Conservation (phyloP, 2,113 vertebrate species). For the Forbesichthys papilliferus region DNA sequence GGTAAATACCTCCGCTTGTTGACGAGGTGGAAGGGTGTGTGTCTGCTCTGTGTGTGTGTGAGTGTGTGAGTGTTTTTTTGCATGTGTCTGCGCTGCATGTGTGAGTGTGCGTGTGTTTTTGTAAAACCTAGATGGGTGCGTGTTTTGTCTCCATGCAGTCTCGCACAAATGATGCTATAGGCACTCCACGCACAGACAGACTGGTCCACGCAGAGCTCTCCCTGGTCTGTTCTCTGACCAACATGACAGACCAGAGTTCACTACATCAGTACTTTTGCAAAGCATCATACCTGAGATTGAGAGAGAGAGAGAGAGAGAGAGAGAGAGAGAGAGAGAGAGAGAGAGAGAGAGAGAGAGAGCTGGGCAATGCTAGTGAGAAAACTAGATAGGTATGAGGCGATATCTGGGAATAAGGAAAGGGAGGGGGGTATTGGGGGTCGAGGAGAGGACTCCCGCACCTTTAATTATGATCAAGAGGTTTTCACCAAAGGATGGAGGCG, state of each 20-base stretch:
- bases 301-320: background rate
- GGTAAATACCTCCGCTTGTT: constrained; percentile 65
- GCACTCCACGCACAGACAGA: constrained; percentile 19
- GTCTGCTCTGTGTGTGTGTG: background rate
- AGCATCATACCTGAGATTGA: background rate
- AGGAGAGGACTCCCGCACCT: constrained; percentile 87
- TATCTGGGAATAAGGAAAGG: constrained; percentile 37
- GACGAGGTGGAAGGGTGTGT: constrained; percentile 47
- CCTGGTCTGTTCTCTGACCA: constrained; percentile 47
- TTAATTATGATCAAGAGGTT: constrained; percentile 97
- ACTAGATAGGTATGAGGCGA: background rate
- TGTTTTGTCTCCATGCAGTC: background rate
- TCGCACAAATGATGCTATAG: constrained; percentile 15
- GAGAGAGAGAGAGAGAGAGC: constrained; percentile 1
- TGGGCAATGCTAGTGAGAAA: background rate
- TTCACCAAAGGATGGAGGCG: constrained; percentile 85
- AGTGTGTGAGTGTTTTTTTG: background rate
- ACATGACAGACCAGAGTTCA: background rate
- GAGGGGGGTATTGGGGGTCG: constrained; percentile 58
- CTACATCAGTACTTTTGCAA: background rate
- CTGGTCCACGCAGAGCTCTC: constrained; percentile 17
- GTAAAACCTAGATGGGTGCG: background rate
- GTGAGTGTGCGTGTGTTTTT: background rate
- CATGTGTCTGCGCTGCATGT: constrained; percentile 7
- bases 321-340: background rate